Evolutionary conservation across 2,797 vertebrate genomes (phyloP).

Genomic region (Otolemur crassicaudatus): DNA sequence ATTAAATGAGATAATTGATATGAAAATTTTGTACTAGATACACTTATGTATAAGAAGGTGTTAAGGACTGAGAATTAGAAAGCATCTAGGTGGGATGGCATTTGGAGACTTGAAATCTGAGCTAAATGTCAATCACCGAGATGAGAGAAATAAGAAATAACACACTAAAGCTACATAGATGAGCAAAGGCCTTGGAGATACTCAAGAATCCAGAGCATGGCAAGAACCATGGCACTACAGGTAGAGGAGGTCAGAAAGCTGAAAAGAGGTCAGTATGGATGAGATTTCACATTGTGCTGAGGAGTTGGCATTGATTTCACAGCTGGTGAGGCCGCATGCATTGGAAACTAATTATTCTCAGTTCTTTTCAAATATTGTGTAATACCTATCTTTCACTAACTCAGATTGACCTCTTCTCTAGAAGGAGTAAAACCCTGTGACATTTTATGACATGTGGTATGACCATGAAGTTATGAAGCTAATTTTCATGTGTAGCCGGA

Average conservation of each 20-base stretch:
- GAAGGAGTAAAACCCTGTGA: background rate
- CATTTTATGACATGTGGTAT: background rate
- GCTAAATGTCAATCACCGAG: background rate
- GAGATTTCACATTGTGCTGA: background rate
- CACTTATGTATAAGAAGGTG: background rate
- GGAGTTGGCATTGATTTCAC: background rate
- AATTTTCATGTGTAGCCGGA: slow-evolving; percentile 4
- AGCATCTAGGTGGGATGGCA: background rate
- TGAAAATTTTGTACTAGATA: background rate
- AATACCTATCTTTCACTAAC: background rate
- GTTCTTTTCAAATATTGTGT: background rate
- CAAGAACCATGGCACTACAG: background rate
- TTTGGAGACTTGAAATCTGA: slow-evolving; percentile 33
- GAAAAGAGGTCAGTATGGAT: background rate
- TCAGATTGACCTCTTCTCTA: background rate
- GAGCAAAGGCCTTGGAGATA: background rate
- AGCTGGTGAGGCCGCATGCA: background rate
- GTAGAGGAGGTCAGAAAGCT: background rate
- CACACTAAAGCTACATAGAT: background rate
- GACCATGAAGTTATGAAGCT: background rate
- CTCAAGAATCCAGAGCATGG: background rate
- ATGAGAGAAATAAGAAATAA: background rate
- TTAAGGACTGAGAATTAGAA: background rate
- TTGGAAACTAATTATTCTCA: background rate
- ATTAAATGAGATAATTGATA: background rate